Conservation (phyloP, 2,797 vertebrate species). For the Cossypha dichroa region DNA sequence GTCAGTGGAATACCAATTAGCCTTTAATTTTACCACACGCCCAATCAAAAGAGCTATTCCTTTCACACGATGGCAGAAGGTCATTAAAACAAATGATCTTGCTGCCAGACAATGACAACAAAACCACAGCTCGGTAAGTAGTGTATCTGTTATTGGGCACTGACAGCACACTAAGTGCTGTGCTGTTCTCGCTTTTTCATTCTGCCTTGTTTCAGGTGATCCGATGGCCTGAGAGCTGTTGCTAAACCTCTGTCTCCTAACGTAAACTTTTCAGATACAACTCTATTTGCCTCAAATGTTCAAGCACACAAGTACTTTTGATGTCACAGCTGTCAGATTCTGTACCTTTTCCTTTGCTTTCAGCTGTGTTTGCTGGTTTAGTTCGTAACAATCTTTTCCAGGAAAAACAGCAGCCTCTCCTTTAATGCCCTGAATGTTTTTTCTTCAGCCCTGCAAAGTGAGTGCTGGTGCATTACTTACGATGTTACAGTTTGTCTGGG, state of each 20-base stretch:
- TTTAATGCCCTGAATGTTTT: not conserved
- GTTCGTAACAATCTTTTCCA: not conserved
- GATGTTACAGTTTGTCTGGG: not conserved
- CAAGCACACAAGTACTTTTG: not conserved
- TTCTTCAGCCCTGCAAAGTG: not conserved
- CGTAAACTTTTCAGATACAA: not conserved
- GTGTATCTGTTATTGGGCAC: not conserved
- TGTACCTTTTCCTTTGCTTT: not conserved
- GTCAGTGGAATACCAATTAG: conserved; percentile 62
- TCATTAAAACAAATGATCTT: conserved; percentile 63
- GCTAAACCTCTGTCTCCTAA: not conserved
- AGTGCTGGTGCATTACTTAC: not conserved
- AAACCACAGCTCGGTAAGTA: conserved; percentile 25
- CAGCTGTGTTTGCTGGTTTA: not conserved
- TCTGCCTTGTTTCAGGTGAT: not conserved
- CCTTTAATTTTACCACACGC: conserved; percentile 34
- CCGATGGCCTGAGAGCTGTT: not conserved
- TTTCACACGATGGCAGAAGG: conserved; percentile 63
- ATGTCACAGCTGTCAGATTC: not conserved
- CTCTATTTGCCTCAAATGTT: not conserved
- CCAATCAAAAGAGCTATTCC: conserved; percentile 58
- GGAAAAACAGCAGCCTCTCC: not conserved
- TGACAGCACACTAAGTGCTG: conserved; percentile 11
- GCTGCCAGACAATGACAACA: conserved; percentile 50
- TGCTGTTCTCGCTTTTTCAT: not conserved